Conservation (phyloP, 2,888 invertebrate genomes). For the Balanococcus diminutus region DNA sequence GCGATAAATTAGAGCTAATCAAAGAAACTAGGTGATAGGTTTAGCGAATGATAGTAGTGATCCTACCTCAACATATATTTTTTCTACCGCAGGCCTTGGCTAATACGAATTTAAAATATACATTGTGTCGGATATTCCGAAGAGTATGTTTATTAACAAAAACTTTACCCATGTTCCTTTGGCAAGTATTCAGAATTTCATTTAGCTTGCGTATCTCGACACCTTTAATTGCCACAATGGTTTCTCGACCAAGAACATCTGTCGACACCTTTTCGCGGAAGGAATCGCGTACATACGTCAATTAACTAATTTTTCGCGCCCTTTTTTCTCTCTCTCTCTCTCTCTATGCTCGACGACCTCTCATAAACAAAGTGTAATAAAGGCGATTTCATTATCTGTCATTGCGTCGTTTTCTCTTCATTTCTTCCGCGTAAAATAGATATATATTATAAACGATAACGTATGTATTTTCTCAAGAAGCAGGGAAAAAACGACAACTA, state of each 20-base stretch:
- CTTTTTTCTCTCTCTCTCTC: background rate
- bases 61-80: constrained; percentile 34
- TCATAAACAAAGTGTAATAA: background rate
- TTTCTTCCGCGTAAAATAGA: background rate
- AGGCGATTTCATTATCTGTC: background rate
- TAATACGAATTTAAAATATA: constrained; percentile 6
- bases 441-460: background rate
- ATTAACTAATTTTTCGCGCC: constrained; percentile 38
- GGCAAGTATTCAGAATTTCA: constrained; percentile 31
- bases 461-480: background rate
- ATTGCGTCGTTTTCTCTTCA: background rate
- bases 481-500: background rate
- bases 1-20: constrained; percentile 14
- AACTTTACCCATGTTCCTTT: constrained; percentile 8
- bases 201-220: constrained; percentile 42
- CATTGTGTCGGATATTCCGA: background rate
- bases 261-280: constrained; percentile 48
- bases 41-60: background rate
- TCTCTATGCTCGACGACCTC: background rate
- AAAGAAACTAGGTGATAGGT: constrained; percentile 25
- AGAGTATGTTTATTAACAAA: constrained; percentile 39
- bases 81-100: background rate
- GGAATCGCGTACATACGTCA: constrained; percentile 1
- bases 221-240: constrained; percentile 47
- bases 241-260: constrained; percentile 46